A percentile compares a stretch with the other conserved stretches of the same genome.
phyloP scores from a whole-genome alignment of 2,888 invertebrate genomes.

The Drosophila pegasa region DNA sequence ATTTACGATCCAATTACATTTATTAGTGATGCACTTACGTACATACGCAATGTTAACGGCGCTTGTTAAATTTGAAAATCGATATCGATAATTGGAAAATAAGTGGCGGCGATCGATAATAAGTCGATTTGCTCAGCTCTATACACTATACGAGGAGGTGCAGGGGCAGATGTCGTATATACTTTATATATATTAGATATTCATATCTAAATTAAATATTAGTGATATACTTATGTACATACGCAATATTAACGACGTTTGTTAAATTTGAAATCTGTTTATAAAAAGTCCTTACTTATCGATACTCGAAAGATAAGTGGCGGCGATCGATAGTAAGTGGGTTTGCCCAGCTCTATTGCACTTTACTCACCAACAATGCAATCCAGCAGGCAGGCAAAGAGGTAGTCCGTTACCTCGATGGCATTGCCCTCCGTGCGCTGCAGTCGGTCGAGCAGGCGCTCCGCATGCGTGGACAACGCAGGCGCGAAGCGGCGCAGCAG shows the following conservation, averaged over 20 bases:
- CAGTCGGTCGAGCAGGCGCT: constrained; percentile 86
- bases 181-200: too few relatives aligned
- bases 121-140: neutral
- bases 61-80: neutral
- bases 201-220: too few relatives aligned
- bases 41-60: too few relatives aligned
- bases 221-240: too few relatives aligned
- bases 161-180: too few relatives aligned
- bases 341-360: neutral
- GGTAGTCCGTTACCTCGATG: constrained; percentile 86
- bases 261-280: neutral
- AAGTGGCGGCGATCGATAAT: neutral
- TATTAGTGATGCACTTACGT: too few relatives aligned
- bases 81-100: neutral
- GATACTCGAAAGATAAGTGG: neutral
- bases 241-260: too few relatives aligned
- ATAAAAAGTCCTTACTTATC: neutral
- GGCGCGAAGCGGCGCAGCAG: constrained; percentile 89
- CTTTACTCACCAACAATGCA: constrained; percentile 86
- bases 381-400: constrained; percentile 88
- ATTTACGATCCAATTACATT: too few relatives aligned
- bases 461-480: constrained; percentile 88
- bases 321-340: neutral
- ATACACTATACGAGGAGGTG: too few relatives aligned
- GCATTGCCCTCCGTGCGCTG: constrained; percentile 20